These are phyloP conservation scores for Oligia fasciuncula DNA, from an alignment of 2,888 invertebrate genomes.

Conservation along the genomic window DNA sequence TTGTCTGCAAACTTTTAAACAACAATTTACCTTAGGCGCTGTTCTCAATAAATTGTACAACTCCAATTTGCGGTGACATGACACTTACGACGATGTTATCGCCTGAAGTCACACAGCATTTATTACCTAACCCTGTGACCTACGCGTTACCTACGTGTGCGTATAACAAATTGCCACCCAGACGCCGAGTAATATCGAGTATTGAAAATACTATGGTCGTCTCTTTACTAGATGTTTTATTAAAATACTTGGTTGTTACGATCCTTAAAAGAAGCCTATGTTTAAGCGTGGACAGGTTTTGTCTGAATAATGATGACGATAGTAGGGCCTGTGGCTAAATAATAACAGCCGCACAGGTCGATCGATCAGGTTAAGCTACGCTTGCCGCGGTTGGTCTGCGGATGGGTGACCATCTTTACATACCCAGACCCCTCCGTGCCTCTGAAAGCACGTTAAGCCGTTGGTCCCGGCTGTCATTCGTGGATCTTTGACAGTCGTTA, in stretches of 20 bases:
- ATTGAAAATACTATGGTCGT: constrained; percentile 35
- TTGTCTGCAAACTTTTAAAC: constrained; percentile 26
- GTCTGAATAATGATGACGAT: background rate
- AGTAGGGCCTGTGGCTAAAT: too few relatives aligned
- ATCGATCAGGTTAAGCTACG: too few relatives aligned
- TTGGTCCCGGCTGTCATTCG: too few relatives aligned
- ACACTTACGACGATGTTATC: constrained; percentile 33
- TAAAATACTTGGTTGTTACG: constrained; percentile 9
- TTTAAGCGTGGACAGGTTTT: background rate
- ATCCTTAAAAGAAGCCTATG: background rate
- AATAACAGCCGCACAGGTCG: too few relatives aligned
- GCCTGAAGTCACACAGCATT: constrained; percentile 41
- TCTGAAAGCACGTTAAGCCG: too few relatives aligned
- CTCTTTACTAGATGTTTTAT: constrained; percentile 17
- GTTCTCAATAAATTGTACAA: constrained; percentile 30
- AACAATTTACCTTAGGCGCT: constrained; percentile 30
- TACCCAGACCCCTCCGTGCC: too few relatives aligned
- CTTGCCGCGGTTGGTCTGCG: too few relatives aligned
- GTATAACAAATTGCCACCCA: constrained; percentile 45
- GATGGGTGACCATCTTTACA: too few relatives aligned
- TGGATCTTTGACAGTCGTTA: too few relatives aligned
- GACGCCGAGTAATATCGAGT: constrained; percentile 35
- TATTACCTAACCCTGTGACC: constrained; percentile 51
- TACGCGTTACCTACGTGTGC: constrained; percentile 24
- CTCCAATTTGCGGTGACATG: constrained; percentile 42